Percentiles rank a stretch among this genome's conserved stretches.
Evolutionary conservation across 1,140 invertebrate genomes (phyloP).

Genomic region (Macrobrachium nipponense): DNA sequence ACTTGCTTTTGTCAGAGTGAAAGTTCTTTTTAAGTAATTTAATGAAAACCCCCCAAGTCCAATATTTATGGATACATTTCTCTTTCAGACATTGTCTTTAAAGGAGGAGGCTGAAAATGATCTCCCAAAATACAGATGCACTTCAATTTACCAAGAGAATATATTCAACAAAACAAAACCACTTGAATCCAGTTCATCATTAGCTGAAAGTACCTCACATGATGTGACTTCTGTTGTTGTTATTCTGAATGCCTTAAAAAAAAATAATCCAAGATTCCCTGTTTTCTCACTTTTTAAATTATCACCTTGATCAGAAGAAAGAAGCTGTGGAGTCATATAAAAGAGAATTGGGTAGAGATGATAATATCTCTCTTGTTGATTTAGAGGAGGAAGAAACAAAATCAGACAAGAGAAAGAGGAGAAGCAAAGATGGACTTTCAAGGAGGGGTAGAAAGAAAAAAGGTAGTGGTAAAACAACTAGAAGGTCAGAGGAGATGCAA

Average conservation of each 20-base stretch:
- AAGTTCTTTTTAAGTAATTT: too few relatives aligned
- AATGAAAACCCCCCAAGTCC: too few relatives aligned
- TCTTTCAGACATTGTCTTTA: too few relatives aligned
- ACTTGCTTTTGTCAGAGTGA: too few relatives aligned
- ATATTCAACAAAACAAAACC: too few relatives aligned
- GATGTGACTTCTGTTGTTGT: constrained; percentile 1
- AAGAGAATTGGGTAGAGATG: constrained; percentile 37
- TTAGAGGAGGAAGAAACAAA: constrained; percentile 20
- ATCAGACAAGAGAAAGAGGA: constrained; percentile 20
- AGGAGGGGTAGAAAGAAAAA: constrained; percentile 19
- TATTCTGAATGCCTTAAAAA: constrained; percentile 32
- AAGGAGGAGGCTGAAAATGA: too few relatives aligned
- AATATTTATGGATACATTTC: too few relatives aligned
- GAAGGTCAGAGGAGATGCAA: constrained; percentile 10
- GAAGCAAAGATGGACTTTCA: not conserved
- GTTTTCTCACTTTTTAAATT: constrained; percentile 45
- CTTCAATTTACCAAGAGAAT: too few relatives aligned
- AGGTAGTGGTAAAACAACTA: not conserved
- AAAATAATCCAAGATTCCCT: constrained; percentile 43
- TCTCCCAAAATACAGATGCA: too few relatives aligned
- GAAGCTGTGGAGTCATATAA: constrained; percentile 38
- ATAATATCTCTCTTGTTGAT: constrained; percentile 4
- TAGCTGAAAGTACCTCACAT: not conserved
- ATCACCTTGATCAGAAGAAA: constrained; percentile 45
- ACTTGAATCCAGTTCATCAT: too few relatives aligned